A percentile compares a stretch with the other conserved stretches of the same genome.
Conservation (phyloP, 1,140 invertebrate species). For the Drosophila watanabei region DNA sequence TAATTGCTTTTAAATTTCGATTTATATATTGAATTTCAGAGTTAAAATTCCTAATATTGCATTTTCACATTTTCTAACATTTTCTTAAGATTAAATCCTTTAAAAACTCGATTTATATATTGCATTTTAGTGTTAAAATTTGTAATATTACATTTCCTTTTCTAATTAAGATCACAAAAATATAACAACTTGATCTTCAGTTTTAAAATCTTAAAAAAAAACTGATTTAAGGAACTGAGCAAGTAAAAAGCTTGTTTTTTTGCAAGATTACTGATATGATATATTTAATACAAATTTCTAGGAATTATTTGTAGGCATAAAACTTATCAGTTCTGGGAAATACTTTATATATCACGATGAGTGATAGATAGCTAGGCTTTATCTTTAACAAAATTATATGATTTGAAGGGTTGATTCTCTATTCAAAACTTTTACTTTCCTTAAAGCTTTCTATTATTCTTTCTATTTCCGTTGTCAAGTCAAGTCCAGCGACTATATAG, state of each 20-base stretch:
- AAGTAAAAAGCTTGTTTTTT: neutral
- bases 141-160: too few species aligned
- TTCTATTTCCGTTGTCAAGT: slow-evolving; percentile 2
- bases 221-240: neutral
- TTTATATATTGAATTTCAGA: too few species aligned
- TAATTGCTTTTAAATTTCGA: too few species aligned
- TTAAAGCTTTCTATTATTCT: neutral
- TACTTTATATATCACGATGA: neutral
- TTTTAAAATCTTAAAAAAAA: neutral
- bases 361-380: neutral
- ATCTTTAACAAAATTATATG: neutral
- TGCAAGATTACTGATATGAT: slow-evolving; percentile 3
- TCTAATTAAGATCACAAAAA: neutral
- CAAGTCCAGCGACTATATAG: neutral
- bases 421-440: slow-evolving; percentile 5
- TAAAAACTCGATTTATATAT: too few species aligned
- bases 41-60: too few species aligned
- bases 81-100: too few species aligned
- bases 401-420: neutral
- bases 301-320: neutral
- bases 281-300: slow-evolving; percentile 2
- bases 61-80: too few species aligned
- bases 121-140: too few species aligned
- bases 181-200: neutral
- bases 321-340: slow-evolving; percentile 27